Conservation (phyloP, 2,113 vertebrate genomes). For the Laticauda laticaudata region DNA sequence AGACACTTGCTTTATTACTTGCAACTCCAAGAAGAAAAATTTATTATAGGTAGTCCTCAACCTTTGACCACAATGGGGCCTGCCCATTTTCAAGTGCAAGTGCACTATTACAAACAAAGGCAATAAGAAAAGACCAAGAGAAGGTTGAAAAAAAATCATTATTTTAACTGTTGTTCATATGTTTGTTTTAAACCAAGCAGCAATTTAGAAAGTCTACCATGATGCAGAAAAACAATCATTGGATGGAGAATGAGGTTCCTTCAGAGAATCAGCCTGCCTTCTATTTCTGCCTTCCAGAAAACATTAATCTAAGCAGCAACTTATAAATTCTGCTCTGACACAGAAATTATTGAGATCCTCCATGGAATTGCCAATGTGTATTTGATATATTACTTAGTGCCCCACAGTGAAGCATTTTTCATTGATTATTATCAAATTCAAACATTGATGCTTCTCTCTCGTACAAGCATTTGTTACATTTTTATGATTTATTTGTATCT, state of each 20-base stretch:
- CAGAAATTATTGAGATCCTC: not conserved
- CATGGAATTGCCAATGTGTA: not conserved
- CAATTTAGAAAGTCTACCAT: not conserved
- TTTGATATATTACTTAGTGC: not conserved
- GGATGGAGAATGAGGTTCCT: not conserved
- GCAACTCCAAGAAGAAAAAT: too few species aligned
- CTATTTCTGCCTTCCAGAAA: not conserved
- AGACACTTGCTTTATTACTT: too few species aligned
- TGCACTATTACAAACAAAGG: not conserved
- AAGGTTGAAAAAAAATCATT: not conserved
- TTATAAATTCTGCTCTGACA: not conserved
- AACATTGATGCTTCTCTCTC: not conserved
- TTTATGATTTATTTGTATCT: not conserved
- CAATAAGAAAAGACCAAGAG: not conserved
- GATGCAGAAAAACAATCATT: not conserved
- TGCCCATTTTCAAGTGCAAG: too few species aligned
- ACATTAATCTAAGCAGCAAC: not conserved
- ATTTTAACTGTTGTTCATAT: not conserved
- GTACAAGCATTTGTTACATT: not conserved
- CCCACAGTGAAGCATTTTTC: not conserved
- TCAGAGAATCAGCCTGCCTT: not conserved
- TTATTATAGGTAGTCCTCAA: too few species aligned
- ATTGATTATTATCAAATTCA: not conserved
- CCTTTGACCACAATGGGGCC: too few species aligned
- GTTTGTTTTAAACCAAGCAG: not conserved